Conservation (phyloP, 2,888 invertebrate genomes). For the Meliscaeva auricollis region DNA sequence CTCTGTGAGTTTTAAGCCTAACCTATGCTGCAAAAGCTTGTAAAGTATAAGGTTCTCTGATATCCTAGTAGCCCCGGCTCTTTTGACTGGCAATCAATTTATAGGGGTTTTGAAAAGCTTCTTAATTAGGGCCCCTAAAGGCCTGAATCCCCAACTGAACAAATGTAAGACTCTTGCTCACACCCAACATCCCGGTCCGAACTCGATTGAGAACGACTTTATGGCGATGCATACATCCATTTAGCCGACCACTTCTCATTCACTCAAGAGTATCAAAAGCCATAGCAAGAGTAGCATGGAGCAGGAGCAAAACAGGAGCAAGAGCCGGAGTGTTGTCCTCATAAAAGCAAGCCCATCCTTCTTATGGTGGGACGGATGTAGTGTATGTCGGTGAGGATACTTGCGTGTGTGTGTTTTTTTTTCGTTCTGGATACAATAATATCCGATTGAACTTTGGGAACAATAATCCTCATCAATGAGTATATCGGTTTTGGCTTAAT, state of each 20-base stretch:
- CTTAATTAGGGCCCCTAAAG: neutral
- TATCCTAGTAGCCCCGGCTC: too few species aligned
- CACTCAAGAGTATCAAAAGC: slow-evolving; percentile 50
- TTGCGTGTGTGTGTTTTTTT: neutral
- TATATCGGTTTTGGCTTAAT: slow-evolving; percentile 55
- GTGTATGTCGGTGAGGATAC: neutral
- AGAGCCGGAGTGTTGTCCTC: slow-evolving; percentile 29
- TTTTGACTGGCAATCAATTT: too few species aligned
- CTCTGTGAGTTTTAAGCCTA: neutral
- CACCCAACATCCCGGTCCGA: neutral
- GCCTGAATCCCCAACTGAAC: neutral
- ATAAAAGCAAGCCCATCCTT: slow-evolving; percentile 23
- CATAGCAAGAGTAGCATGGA: neutral
- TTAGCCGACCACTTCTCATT: slow-evolving; percentile 60
- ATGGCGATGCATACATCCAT: slow-evolving; percentile 58
- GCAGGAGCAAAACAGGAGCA: slow-evolving; percentile 3
- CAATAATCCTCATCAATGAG: slow-evolving; percentile 66
- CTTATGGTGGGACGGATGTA: neutral
- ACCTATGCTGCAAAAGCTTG: too few species aligned
- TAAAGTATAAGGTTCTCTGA: too few species aligned
- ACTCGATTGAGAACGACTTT: slow-evolving; percentile 60
- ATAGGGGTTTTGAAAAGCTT: neutral
- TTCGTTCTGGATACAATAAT: slow-evolving; percentile 55
- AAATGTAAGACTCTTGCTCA: slow-evolving; percentile 18
- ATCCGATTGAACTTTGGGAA: slow-evolving; percentile 72